Conservation (phyloP, 2,888 invertebrate genomes). For the Mamestra brassicae region DNA sequence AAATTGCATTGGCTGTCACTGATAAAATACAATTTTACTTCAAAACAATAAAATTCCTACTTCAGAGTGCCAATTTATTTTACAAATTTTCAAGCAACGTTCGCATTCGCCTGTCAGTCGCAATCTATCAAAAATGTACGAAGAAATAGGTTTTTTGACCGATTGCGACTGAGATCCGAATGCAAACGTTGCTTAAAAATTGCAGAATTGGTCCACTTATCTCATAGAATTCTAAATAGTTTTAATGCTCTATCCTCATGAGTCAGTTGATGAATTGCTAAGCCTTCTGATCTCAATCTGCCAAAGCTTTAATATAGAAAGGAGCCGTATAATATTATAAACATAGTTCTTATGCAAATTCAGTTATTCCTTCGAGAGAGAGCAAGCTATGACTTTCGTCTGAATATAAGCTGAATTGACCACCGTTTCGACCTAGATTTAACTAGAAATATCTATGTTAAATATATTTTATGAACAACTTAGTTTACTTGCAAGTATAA, state of each 20-base stretch:
- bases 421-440: conserved; percentile 11
- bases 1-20: too few relatives aligned
- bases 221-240: not conserved
- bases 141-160: too few relatives aligned
- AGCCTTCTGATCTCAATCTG: conserved; percentile 17
- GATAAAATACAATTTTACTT: too few relatives aligned
- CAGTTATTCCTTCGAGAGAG: conserved; percentile 36
- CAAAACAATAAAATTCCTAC: too few relatives aligned
- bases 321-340: not conserved
- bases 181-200: too few relatives aligned
- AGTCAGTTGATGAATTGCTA: conserved; percentile 9
- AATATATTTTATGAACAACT: conserved; percentile 18
- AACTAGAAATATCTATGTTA: conserved; percentile 36
- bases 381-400: conserved; percentile 26
- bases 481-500: not conserved
- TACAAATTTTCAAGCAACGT: too few relatives aligned
- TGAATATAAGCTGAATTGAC: conserved; percentile 29
- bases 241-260: not conserved
- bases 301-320: conserved; percentile 8
- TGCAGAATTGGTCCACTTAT: too few relatives aligned
- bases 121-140: too few relatives aligned
- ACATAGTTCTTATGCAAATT: conserved; percentile 40
- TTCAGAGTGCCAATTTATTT: too few relatives aligned
- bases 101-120: too few relatives aligned
- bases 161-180: too few relatives aligned